A percentile compares a stretch with the other conserved stretches of the same genome.
Evolutionary conservation across 1,140 invertebrate species (phyloP).

Genomic region (Brachionus rotundiformis): DNA sequence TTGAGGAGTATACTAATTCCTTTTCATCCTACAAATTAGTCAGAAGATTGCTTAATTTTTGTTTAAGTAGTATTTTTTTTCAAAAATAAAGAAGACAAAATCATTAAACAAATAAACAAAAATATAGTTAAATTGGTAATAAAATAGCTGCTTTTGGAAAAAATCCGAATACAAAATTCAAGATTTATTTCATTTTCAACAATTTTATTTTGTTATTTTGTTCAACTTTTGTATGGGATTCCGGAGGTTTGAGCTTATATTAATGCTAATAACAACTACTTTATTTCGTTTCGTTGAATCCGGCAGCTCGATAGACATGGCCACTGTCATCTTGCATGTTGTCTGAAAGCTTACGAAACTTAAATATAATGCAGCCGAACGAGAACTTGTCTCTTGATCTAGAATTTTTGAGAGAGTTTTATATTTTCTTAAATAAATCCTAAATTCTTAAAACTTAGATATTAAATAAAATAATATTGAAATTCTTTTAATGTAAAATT

Average conservation of each 20-base stretch:
- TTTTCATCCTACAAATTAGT: no score
- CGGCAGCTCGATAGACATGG: not conserved
- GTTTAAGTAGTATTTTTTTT: no score
- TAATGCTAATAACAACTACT: not conserved
- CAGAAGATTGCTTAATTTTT: no score
- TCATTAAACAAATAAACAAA: no score
- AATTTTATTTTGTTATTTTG: not conserved
- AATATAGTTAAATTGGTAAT: no score
- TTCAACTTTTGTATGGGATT: slow-evolving; percentile 1
- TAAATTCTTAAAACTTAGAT: not conserved
- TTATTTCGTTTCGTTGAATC: not conserved
- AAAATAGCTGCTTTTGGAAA: no score
- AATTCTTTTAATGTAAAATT: not conserved
- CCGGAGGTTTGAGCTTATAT: not conserved
- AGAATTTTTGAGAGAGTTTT: not conserved
- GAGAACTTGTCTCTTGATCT: not conserved
- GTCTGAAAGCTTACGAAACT: not conserved
- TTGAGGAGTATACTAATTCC: no score
- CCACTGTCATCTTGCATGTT: not conserved
- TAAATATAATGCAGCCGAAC: not conserved
- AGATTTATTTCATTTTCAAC: no score
- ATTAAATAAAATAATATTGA: not conserved
- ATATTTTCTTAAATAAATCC: not conserved
- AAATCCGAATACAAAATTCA: no score
- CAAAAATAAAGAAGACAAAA: no score